Evolutionary conservation across 1,140 invertebrate genomes (phyloP), one percentile per base, ranked within the genome.

Genomic region (Vanessa atalanta): DNA sequence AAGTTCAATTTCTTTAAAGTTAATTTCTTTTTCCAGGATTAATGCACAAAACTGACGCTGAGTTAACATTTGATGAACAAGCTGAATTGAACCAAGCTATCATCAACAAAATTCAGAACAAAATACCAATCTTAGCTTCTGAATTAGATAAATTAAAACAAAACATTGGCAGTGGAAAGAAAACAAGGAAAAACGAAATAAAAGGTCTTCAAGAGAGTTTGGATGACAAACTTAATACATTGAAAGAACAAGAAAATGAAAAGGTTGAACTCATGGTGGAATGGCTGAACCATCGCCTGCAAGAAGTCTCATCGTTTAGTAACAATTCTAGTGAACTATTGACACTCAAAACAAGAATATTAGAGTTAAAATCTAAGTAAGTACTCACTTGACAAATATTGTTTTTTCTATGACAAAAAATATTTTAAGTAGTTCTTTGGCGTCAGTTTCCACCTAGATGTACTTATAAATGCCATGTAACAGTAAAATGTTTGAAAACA

Each of bases 211-310:
- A 88, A 47, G 77, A 86, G 14, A 84, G 82, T 71, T 55, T 90
- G 31, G 84, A 92, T 83, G 81, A 88, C 1, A 89, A 92, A 65
- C 61, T 92, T 8, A 82, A 85, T 51, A 84, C 63, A 7, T 81
- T 92, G 13, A 78, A 83, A 63, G 83, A 88, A 47, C 89, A 92
- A 57, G 90, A 92, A 72, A 82, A 70, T 77, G 84, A 92, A 73
- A 90, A 91, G 23, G 82, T 86, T 1, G 87, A 89, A 47, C 66
- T 93, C 20, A 90, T 91, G 91, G 88, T 90, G 85, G 84, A 91
- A 51, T 93, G 91, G 91, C 79, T 93, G 0, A 88, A 88, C 61
- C 85, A 89, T 53, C 79, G 86, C 57, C 57, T 90, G 0, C 71
- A 83, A 2, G 83, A 91, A 65, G 83, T 91, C 0, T 81, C 83